phyloP scores from a whole-genome alignment of 2,888 invertebrate species.

The Diaperis boleti region DNA sequence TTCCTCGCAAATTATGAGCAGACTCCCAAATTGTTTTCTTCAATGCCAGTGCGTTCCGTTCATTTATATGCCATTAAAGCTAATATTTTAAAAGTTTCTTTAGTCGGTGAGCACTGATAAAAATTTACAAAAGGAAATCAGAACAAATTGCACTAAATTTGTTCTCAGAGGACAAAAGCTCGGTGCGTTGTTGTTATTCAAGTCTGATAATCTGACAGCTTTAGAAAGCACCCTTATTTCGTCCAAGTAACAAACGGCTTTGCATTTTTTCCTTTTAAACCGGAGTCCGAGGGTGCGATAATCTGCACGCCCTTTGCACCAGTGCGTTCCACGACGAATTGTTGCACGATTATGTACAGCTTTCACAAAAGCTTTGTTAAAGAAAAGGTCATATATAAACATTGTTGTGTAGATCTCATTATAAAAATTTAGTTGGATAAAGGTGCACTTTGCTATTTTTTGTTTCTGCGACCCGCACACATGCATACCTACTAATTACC shows the following conservation, averaged over 20 bases:
- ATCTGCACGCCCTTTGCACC: constrained; percentile 25
- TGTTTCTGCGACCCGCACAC: no score
- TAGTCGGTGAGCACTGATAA: constrained; percentile 32
- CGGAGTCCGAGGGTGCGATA: constrained; percentile 31
- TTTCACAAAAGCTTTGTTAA: background rate
- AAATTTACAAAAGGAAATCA: constrained; percentile 38
- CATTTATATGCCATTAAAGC: constrained; percentile 13
- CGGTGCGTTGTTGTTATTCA: constrained; percentile 36
- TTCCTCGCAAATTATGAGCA: constrained; percentile 10
- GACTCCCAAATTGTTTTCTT: constrained; percentile 9
- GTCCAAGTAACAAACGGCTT: constrained; percentile 35
- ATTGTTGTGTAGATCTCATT: no score
- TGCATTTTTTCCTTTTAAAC: constrained; percentile 35
- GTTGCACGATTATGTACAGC: constrained; percentile 14
- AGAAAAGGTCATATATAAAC: no score
- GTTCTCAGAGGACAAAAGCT: constrained; percentile 27
- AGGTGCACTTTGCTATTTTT: no score
- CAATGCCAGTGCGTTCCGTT: background rate
- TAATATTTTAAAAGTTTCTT: background rate
- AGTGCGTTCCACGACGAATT: constrained; percentile 3
- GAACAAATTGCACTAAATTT: constrained; percentile 39
- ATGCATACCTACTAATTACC: no score
- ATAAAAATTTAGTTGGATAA: no score
- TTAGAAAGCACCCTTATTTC: constrained; percentile 36
- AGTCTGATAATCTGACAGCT: constrained; percentile 39